phyloP scores from a whole-genome alignment of 64 coral and sea anemone species.

The Platygyra sinensis region DNA sequence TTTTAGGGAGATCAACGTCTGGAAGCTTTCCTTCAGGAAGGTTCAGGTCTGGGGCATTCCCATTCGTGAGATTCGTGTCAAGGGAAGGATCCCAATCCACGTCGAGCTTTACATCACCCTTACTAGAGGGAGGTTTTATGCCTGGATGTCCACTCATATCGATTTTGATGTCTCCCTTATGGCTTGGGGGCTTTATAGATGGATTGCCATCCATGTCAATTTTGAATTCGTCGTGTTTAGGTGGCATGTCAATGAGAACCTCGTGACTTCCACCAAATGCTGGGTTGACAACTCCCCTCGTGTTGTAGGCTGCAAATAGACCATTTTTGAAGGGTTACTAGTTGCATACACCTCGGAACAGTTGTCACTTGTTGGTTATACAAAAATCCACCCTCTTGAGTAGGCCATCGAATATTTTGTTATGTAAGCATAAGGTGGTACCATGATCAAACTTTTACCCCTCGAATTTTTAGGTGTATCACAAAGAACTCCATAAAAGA shows the following conservation, averaged over 20 bases:
- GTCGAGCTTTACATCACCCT: slow-evolving; percentile 16
- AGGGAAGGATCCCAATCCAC: background rate
- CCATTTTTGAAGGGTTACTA: background rate
- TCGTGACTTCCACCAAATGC: slow-evolving; percentile 1
- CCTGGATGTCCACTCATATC: background rate
- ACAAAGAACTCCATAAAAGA: too few relatives aligned
- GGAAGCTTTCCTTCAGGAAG: background rate
- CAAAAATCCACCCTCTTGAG: too few relatives aligned
- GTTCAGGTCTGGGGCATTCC: background rate
- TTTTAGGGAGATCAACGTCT: background rate
- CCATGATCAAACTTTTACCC: too few relatives aligned
- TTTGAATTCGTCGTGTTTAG: background rate
- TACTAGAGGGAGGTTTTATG: background rate
- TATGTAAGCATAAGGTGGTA: too few relatives aligned
- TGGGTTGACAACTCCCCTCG: slow-evolving; percentile 29
- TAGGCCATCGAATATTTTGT: too few relatives aligned
- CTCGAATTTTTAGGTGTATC: too few relatives aligned
- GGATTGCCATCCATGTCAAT: slow-evolving; percentile 14
- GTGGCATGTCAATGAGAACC: slow-evolving; percentile 18
- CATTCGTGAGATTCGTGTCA: background rate
- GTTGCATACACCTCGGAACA: too few relatives aligned
- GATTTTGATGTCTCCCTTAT: background rate
- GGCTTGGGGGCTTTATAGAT: background rate
- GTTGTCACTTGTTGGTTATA: too few relatives aligned
- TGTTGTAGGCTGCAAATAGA: slow-evolving; percentile 23